phyloP scores from a whole-genome alignment of 2,888 invertebrate species.

The Plutella xylostella region DNA sequence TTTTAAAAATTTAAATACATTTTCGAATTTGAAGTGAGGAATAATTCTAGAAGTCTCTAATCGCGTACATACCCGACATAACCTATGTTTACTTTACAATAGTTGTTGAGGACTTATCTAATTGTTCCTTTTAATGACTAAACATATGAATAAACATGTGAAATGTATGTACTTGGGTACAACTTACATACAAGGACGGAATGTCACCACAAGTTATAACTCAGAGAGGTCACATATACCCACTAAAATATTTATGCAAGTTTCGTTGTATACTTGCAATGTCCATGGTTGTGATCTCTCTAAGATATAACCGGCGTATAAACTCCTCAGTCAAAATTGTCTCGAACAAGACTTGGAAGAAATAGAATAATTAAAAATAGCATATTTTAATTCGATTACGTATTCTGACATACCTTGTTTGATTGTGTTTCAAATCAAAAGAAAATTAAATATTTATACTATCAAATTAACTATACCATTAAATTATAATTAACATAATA shows the following conservation, averaged over 20 bases:
- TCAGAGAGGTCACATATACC: constrained; percentile 31
- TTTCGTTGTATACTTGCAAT: too few species aligned
- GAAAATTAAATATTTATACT: constrained; percentile 20
- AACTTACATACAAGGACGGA: neutral
- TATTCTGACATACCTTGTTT: constrained; percentile 17
- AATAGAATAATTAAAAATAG: neutral
- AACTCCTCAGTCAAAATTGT: constrained; percentile 27
- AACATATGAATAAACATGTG: constrained; percentile 9
- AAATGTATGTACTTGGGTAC: neutral
- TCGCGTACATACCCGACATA: constrained; percentile 13
- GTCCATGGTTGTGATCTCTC: too few species aligned
- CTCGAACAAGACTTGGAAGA: constrained; percentile 1
- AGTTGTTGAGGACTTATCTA: constrained; percentile 15
- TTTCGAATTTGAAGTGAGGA: constrained; percentile 33
- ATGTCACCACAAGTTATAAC: constrained; percentile 19
- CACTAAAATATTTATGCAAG: too few species aligned
- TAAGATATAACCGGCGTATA: too few species aligned
- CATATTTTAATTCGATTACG: constrained; percentile 4
- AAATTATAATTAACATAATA: constrained; percentile 26
- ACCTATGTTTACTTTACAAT: constrained; percentile 28
- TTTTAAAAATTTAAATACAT: constrained; percentile 60
- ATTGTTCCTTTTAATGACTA: constrained; percentile 16
- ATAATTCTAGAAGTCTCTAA: constrained; percentile 29
- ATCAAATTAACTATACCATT: constrained; percentile 18
- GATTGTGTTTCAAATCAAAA: constrained; percentile 13